Conservation (phyloP, 2,797 vertebrate genomes). For the Schizopygopsis malacanthus region DNA sequence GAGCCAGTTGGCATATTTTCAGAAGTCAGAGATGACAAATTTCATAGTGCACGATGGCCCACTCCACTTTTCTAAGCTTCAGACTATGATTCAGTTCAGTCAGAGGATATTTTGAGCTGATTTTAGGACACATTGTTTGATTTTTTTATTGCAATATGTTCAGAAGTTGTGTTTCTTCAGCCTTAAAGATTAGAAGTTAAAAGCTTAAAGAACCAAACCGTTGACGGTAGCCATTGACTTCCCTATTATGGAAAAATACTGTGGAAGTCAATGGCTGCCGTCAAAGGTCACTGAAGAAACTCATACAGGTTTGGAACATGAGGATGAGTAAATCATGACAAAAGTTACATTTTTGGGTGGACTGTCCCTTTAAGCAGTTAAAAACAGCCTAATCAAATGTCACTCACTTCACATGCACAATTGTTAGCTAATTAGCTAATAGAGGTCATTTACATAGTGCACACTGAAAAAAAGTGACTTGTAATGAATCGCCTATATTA, state of each 20-base stretch:
- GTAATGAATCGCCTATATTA: no score
- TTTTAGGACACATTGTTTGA: background rate
- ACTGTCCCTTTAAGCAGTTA: background rate
- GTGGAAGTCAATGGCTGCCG: background rate
- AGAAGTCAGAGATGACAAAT: background rate
- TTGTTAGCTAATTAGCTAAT: background rate
- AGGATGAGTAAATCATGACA: background rate
- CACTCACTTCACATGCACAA: background rate
- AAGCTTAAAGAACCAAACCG: background rate
- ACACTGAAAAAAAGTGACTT: background rate
- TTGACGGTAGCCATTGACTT: background rate
- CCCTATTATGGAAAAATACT: background rate
- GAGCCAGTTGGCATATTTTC: background rate
- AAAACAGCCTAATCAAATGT: background rate
- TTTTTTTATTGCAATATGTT: background rate
- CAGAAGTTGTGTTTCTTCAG: background rate
- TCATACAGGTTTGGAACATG: background rate
- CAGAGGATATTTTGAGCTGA: background rate
- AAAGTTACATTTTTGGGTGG: background rate
- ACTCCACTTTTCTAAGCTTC: background rate
- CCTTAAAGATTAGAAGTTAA: background rate
- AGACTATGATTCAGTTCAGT: background rate
- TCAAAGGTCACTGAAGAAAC: background rate
- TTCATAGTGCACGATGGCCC: background rate
- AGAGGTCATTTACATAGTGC: background rate